Conservation (phyloP, 2,797 vertebrate genomes). For the Coregonus sp. region DNA sequence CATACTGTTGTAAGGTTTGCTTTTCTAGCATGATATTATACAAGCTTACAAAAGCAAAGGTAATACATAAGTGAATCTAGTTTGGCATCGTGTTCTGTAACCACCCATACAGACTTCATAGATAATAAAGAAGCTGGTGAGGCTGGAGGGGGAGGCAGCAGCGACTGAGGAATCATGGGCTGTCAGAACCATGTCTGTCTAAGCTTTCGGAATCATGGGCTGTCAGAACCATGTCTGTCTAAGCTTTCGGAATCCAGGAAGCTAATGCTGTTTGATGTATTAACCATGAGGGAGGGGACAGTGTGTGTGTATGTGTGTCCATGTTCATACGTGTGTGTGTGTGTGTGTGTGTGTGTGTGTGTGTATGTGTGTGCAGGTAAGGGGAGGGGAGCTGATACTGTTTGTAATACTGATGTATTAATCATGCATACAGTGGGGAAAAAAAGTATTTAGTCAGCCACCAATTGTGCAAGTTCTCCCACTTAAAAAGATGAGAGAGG, state of each 20-base stretch:
- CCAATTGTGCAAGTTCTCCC: no score
- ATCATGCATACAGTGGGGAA: no score
- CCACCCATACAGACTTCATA: slow-evolving; percentile 51
- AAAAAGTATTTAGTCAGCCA: no score
- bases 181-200: slow-evolving; percentile 78
- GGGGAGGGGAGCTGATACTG: slow-evolving; percentile 32
- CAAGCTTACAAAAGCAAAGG: slow-evolving; percentile 70
- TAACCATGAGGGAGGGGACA: slow-evolving; percentile 79
- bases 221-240: slow-evolving; percentile 77
- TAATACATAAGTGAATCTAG: slow-evolving; percentile 71
- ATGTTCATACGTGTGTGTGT: background rate
- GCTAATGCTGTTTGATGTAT: slow-evolving; percentile 82
- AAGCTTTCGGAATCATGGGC: slow-evolving; percentile 69
- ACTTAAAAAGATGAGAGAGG: no score
- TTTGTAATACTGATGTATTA: slow-evolving; percentile 72
- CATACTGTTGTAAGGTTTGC: slow-evolving; percentile 64
- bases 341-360: slow-evolving; percentile 19
- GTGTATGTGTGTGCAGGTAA: slow-evolving; percentile 4
- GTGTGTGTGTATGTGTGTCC: slow-evolving; percentile 39
- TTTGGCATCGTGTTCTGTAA: slow-evolving; percentile 72
- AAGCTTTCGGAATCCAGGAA: slow-evolving; percentile 77
- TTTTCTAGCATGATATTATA: slow-evolving; percentile 73
- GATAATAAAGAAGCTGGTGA: slow-evolving; percentile 62
- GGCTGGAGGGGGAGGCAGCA: slow-evolving; percentile 57
- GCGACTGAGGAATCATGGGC: slow-evolving; percentile 64